Base-by-base conservation (phyloP, 2,888 invertebrate species). In the Netelia melanura region DNA sequence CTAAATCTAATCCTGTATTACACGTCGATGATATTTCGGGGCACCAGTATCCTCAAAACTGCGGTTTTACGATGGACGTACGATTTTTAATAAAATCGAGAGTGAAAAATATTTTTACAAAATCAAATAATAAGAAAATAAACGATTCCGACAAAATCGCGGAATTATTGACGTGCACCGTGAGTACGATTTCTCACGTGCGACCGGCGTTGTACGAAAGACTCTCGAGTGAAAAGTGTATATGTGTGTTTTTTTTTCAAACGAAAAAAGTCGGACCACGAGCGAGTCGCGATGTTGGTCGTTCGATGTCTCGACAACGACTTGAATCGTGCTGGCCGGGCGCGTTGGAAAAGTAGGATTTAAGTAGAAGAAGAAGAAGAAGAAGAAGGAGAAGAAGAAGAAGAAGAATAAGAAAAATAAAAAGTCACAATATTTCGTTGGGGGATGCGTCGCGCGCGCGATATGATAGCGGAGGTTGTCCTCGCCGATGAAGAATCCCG, bases 1-100 rank as follows among this genome's bases (percentile, higher is more conserved):
- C 81, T 65, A 74, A 65, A 78, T 58, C 81, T 81, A 81, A 81
- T 81, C 81, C 84, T 84, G 56, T 78, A 10, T 76, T 17, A 64
- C 74, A 78, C 68, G 70, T 74, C 58, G 43, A 64, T 43, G 56
- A 62, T 38, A 64, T 64, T 70, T 48, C 81, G 64, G 54, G 52
- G 74, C 80, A 80, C 80, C 30, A 76, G 14, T 44, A 52, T 25
- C 44, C 71, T 56, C 44, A 25, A 44, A 72, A 80, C 56, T 72
- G 25, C 30, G 30, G 30, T 30, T 30, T 30, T 30, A 30, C 30
- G 30, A 3, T 30, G 3, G 30, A 30, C 30, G 30, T 30, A 5
- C 5, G 30, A 30, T 17, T 30, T 30, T 30, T 30, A 30, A 30
- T 5, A 30, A 44, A n/a, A 14, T 56, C 17, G 23, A 3, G 23